Percentiles rank a stretch among this genome's conserved stretches.
Evolutionary conservation across 2,113 vertebrate genomes (phyloP).

Genomic region (Ctenomys sociabilis): DNA sequence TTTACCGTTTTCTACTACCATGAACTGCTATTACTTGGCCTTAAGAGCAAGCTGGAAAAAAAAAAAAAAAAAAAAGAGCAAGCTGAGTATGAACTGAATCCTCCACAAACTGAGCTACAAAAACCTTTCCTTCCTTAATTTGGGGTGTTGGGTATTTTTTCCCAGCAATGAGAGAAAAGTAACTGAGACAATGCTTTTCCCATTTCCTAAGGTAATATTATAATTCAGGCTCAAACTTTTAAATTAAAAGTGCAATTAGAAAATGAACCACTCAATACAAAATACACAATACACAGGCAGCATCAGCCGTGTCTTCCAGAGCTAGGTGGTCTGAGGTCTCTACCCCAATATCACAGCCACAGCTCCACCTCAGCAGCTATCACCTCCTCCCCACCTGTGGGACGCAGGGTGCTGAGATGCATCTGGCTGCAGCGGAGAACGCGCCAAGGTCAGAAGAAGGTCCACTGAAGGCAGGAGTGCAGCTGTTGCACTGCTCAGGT

Average conservation of each 20-base stretch:
- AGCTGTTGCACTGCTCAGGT: accelerated
- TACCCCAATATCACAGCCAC: not conserved
- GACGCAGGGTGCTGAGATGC: not conserved
- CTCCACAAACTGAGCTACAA: no score
- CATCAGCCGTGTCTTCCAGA: not conserved
- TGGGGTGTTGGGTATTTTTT: no score
- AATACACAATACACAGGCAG: not conserved
- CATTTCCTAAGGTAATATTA: not conserved
- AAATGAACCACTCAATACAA: not conserved
- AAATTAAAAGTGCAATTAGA: not conserved
- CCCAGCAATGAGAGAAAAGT: no score
- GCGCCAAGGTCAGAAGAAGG: not conserved
- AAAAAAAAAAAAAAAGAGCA: no score
- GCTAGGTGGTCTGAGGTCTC: not conserved
- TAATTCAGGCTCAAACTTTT: not conserved
- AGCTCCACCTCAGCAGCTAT: not conserved
- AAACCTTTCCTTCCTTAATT: no score
- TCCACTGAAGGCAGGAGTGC: not conserved
- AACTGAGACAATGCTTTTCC: not conserved
- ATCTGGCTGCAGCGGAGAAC: not conserved
- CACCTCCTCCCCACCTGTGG: not conserved
- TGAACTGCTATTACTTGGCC: no score
- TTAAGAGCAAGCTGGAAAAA: no score
- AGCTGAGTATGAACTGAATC: no score
- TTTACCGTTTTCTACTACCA: no score